phyloP scores from a whole-genome alignment of 2,888 invertebrate species.

The Rhamnusium bicolor region DNA sequence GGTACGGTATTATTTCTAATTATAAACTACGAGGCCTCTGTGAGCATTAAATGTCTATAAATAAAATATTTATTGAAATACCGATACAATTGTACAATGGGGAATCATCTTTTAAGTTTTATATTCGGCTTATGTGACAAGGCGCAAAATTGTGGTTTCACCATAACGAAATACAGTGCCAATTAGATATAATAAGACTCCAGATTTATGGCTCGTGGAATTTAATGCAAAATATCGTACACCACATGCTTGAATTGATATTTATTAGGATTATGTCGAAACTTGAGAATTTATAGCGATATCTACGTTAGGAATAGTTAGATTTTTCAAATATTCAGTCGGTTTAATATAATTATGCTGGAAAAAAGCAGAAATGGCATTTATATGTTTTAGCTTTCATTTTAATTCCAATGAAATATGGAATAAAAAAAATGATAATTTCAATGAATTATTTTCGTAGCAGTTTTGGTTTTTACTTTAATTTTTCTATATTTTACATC shows the following conservation, averaged over 20 bases:
- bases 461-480: too few species aligned
- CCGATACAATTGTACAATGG: not conserved
- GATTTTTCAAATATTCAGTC: too few species aligned
- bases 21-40: not conserved
- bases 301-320: not conserved
- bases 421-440: too few species aligned
- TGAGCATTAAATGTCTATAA: not conserved
- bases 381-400: too few species aligned
- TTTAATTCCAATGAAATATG: too few species aligned
- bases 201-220: conserved; percentile 44
- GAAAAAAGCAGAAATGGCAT: too few species aligned
- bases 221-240: conserved; percentile 10
- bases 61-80: not conserved
- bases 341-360: too few species aligned
- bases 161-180: conserved; percentile 42
- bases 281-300: not conserved
- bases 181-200: conserved; percentile 54
- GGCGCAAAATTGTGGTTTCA: not conserved
- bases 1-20: not conserved
- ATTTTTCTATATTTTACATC: too few species aligned
- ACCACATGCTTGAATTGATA: not conserved
- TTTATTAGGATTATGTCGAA: not conserved
- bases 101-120: conserved; percentile 8
- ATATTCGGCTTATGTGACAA: conserved; percentile 4
- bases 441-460: too few species aligned